phyloP scores from a whole-genome alignment of 2,113 vertebrate genomes.

The Monopterus albus region DNA sequence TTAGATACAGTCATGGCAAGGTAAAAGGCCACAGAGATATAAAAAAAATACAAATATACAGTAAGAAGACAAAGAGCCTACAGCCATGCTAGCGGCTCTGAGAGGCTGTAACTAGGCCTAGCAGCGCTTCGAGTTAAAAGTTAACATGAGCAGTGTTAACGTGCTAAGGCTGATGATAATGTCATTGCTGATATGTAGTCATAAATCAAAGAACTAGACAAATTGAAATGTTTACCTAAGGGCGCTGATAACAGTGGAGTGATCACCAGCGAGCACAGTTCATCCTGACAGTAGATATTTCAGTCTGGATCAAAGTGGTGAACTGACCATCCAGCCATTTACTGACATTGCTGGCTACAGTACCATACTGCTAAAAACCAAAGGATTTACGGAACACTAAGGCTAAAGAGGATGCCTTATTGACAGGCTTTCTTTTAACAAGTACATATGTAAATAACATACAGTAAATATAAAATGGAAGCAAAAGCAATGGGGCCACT shows the following conservation, averaged over 20 bases:
- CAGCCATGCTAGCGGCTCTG: background rate
- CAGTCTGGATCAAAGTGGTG: background rate
- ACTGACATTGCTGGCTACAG: background rate
- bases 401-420: background rate
- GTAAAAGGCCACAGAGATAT: background rate
- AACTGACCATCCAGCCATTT: background rate
- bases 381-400: background rate
- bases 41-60: constrained; percentile 3
- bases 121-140: background rate
- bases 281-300: background rate
- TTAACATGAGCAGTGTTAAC: background rate
- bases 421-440: background rate
- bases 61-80: background rate
- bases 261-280: background rate
- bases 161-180: background rate
- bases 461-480: constrained; percentile 22
- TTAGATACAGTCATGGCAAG: background rate
- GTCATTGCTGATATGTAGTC: background rate
- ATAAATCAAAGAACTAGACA: background rate
- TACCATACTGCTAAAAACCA: background rate
- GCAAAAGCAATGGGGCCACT: constrained; percentile 11
- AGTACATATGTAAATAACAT: constrained; percentile 5
- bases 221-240: background rate
- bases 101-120: background rate
- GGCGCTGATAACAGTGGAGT: background rate